Percentiles rank a stretch among this genome's conserved stretches.
These are phyloP conservation scores for Lithobates sylvaticus DNA, from an alignment of 2,797 vertebrate species.

Conservation along the genomic window DNA sequence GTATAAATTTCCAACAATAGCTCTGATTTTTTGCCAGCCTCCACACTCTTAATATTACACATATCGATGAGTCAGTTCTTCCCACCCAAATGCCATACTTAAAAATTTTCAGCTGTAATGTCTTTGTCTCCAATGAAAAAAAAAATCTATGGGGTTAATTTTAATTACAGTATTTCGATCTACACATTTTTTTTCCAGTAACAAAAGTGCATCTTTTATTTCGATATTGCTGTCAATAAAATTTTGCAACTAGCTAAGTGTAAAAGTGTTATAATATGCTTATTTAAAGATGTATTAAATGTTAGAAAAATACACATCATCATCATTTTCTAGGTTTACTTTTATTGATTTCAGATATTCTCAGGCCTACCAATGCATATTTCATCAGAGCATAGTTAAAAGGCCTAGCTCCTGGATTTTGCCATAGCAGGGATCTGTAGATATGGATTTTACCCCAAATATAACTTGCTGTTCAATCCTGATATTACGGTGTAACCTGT, in stretches of 20 bases:
- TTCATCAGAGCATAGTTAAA: neutral
- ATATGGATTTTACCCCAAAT: no score
- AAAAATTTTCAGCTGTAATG: neutral
- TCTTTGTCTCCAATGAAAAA: constrained; percentile 15
- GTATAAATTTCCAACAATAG: neutral
- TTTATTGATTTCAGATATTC: neutral
- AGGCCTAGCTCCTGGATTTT: no score
- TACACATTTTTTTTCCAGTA: constrained; percentile 39
- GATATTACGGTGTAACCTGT: no score
- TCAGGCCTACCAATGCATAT: neutral
- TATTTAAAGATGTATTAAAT: neutral
- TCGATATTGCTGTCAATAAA: constrained; percentile 23
- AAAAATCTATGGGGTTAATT: constrained; percentile 48
- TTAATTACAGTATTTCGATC: constrained; percentile 50
- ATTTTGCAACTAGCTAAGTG: constrained; percentile 25
- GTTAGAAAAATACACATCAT: neutral
- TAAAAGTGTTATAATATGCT: constrained; percentile 26
- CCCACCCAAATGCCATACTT: constrained; percentile 24
- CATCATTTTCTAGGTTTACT: neutral
- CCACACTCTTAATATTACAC: constrained; percentile 5
- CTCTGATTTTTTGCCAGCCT: constrained; percentile 9
- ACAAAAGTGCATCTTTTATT: constrained; percentile 43
- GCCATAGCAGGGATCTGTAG: no score
- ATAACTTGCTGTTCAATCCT: no score
- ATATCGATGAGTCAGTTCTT: constrained; percentile 31